Conservation (phyloP, 1,140 invertebrate species). For the Coenobita brevimanus region DNA sequence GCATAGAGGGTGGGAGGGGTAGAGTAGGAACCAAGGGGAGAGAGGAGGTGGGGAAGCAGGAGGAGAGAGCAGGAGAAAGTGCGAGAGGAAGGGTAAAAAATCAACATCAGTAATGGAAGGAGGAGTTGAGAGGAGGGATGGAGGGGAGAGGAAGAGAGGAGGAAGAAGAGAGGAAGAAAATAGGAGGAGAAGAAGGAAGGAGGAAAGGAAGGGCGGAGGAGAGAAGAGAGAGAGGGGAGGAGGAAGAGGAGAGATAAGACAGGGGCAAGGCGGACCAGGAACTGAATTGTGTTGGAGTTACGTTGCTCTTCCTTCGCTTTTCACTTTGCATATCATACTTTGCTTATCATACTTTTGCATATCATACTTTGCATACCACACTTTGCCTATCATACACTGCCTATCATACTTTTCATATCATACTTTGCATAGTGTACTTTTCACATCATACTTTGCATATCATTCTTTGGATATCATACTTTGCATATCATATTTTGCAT, state of each 20-base stretch:
- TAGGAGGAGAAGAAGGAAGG: not conserved
- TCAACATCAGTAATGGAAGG: not conserved
- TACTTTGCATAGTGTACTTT: no score
- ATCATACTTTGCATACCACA: no score
- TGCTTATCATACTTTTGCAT: not conserved
- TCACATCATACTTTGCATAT: no score
- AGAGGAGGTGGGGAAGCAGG: not conserved
- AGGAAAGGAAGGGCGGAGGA: not conserved
- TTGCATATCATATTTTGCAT: no score
- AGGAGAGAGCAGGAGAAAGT: not conserved
- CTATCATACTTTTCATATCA: no score
- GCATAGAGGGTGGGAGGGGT: no score
- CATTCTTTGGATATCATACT: no score
- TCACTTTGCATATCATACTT: not conserved
- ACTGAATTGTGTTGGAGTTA: not conserved
- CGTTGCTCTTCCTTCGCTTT: not conserved
- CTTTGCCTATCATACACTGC: no score
- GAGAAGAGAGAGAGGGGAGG: not conserved
- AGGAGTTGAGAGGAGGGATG: not conserved
- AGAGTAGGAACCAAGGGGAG: not conserved
- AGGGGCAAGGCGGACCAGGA: not conserved
- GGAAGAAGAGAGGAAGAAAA: not conserved
- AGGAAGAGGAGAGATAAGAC: not conserved
- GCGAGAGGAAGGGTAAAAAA: not conserved
- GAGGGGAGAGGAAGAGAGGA: not conserved